A percentile compares a stretch with the other conserved stretches of the same genome.
Conservation (phyloP, 2,113 vertebrate species). For the Zosterops japonicus region DNA sequence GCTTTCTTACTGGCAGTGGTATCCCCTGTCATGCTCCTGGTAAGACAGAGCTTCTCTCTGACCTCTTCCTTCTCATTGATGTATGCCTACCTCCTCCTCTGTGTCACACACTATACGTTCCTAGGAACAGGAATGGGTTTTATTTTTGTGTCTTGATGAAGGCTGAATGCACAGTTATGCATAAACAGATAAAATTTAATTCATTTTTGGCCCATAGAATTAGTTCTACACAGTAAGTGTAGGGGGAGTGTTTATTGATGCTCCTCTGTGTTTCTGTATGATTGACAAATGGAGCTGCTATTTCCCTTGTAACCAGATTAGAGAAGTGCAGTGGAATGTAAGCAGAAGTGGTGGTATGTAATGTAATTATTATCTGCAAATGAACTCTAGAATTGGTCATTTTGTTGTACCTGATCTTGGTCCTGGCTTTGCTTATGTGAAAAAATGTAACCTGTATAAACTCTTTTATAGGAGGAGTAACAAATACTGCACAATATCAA, state of each 20-base stretch:
- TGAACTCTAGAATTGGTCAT: not conserved
- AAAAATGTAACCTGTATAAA: conserved; percentile 56
- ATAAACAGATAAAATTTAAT: not conserved
- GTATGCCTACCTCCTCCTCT: not conserved
- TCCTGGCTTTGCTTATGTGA: not conserved
- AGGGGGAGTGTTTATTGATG: not conserved
- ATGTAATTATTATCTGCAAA: conserved; percentile 13
- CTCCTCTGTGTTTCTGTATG: not conserved
- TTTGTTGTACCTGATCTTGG: conserved; percentile 27
- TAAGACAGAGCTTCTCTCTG: not conserved
- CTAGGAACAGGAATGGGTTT: not conserved
- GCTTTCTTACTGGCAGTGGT: not conserved
- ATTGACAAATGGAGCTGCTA: not conserved
- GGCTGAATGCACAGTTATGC: not conserved
- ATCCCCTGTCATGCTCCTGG: rapidly evolving
- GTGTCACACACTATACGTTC: rapidly evolving
- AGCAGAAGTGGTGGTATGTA: not conserved
- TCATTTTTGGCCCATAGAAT: not conserved
- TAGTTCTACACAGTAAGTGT: not conserved
- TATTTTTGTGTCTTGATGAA: not conserved
- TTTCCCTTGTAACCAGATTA: not conserved
- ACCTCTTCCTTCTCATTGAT: not conserved
- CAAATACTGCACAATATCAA: conserved; percentile 97
- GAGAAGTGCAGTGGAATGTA: not conserved
- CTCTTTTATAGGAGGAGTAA: conserved; percentile 90